Base-by-base conservation (phyloP, 2,113 vertebrate species). In the Pogonocichla stellata region DNA sequence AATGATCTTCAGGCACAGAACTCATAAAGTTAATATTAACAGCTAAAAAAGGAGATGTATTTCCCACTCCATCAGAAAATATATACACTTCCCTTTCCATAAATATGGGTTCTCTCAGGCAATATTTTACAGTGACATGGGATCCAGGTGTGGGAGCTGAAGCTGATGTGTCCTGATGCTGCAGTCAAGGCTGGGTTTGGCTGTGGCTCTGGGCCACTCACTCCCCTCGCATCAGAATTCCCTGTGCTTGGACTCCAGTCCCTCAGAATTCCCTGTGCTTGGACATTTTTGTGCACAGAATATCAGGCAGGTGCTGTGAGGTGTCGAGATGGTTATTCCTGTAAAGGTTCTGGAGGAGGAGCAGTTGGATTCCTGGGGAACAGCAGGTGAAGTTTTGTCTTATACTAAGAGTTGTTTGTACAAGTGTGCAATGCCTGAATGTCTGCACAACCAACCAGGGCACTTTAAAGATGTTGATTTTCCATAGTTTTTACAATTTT, bases 1-100 rank as follows among this genome's bases (percentile, higher is more conserved):
- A 96, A 96, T 95, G 95, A 96, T 97, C 90, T 88, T 87, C 92
- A 97, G 91, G 60, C 69, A 83, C 62, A 60, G 83, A 97, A 86
- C 60, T 92, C 88, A 74, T 95, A 94, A 95, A 92, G 94, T 79
- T 47, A 90, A 93, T 93, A 95, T 73, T 96, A 90, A 83, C 70
- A 96, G 93, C 83, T 91, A 78, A 95, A 92, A 92, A 80, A 94
- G 69, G 78, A 96, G 88, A 73, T 82, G 48, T 28, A 47, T 95
- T 98, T 97, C 54, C 90, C 74, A 72, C 34, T 88, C 45, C 61
- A 90, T 77, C 87, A 81, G 95, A 89, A 89, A 97, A 97, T 73
- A 91, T 22, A 89, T 29, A 48, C 70, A 60, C 64, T 74, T 96
- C 25, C 19, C 19, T 94, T 70, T 57, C 86, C 91, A 80, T 95